Percentiles rank a stretch among this genome's conserved stretches.
These are phyloP conservation scores for Scleropages formosus DNA, from an alignment of 2,797 vertebrate genomes.

Conservation along the genomic window DNA sequence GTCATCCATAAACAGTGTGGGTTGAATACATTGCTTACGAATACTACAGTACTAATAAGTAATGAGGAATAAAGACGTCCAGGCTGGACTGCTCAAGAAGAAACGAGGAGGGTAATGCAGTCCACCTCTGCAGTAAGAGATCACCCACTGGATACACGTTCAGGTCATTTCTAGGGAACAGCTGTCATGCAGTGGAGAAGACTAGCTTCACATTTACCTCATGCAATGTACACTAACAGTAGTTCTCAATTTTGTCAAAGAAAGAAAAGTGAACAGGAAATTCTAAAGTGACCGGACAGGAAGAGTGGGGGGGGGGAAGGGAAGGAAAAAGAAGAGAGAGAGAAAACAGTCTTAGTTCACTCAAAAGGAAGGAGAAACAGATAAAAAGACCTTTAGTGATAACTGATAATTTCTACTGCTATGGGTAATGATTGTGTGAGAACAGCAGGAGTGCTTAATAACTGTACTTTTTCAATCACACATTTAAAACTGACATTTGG, in stretches of 20 bases:
- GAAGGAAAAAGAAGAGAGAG: conserved; percentile 52
- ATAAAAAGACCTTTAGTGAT: not conserved
- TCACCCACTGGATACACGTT: no score
- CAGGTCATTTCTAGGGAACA: not conserved
- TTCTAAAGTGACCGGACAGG: conserved; percentile 53
- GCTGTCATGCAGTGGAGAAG: conserved; percentile 28
- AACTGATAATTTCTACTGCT: not conserved
- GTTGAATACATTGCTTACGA: no score
- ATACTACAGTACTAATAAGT: no score
- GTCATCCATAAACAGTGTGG: not conserved
- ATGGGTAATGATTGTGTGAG: not conserved
- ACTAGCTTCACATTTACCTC: conserved; percentile 57
- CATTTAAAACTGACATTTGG: no score
- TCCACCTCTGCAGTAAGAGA: no score
- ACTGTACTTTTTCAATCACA: no score
- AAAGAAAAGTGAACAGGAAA: conserved; percentile 74
- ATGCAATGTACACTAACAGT: conserved; percentile 68
- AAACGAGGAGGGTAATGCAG: no score
- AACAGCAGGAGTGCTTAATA: conserved; percentile 6
- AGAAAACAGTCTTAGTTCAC: conserved; percentile 56
- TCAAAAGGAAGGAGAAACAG: conserved; percentile 41
- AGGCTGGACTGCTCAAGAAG: no score
- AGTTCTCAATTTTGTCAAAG: conserved; percentile 78
- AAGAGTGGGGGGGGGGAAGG: conserved; percentile 34
- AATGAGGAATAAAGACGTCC: no score